Evolutionary conservation across 1,140 invertebrate species (phyloP), one percentile per base, ranked within the genome.

Genomic region (Heterodera carotae): DNA sequence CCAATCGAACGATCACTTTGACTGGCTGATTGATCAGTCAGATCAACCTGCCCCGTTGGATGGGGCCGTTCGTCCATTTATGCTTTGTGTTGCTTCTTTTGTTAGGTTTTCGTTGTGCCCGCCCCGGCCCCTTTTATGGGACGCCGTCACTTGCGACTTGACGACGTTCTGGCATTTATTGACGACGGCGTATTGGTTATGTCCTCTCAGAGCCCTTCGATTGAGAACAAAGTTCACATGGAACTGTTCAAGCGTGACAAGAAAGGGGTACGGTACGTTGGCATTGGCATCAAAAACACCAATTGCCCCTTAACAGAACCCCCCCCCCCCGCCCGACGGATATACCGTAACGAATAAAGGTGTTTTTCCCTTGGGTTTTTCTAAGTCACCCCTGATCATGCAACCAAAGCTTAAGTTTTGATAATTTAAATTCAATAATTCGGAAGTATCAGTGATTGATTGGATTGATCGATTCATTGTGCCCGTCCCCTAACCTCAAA

Each of bases 81-180:
- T 15, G 39, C 2, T 43, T 48, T 2, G 36, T 4, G 64, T 10
- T 68, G 29, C 53, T 25, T 78, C 39, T 6, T 43, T 12, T 12
- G 6, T 76, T 56, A 82, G 82, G 82, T 84, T 15, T 34, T 82
- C 27, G 67, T 83, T 22, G 69, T 83, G 10, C 34, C 33, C 2
- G 62, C 81, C 25, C 82, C 82, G 5, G 27, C 56, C 15, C 64
- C 72, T 27, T 74, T 74, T 56, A 29, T 69, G 1, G 66, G 68
- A 27, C 73, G 59, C 29, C 43, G 66, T 25, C 64, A 2, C 0
- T 43, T 81, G 22, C 77, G 84, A 8, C 69, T 84, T 6, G 84
- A 84, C 39, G 83, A 84, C 66, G 53, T 84, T 22, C 43, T 84
- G 22, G 60, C 77, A 2, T 84, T 84, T 67, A 78, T 86, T 34